Conservation (phyloP, 2,888 invertebrate species). For the Coenonympha glycerion region DNA sequence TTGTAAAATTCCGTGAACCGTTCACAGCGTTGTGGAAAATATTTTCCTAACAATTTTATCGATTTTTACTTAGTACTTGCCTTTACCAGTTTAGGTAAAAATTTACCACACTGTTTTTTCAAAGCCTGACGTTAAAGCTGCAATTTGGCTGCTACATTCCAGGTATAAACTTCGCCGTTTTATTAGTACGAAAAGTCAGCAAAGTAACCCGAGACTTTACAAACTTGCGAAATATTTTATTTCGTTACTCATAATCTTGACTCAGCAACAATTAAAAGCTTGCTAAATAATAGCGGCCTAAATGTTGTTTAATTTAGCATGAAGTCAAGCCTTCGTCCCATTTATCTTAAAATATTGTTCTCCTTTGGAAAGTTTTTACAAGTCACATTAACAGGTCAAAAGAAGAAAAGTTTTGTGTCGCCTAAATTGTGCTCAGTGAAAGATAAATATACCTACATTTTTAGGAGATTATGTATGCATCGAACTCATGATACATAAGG, state of each 20-base stretch:
- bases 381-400: slow-evolving; percentile 30
- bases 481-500: too few species aligned
- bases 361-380: slow-evolving; percentile 33
- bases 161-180: too few species aligned
- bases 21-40: neutral
- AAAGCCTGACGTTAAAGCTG: too few species aligned
- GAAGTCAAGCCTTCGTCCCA: slow-evolving; percentile 29
- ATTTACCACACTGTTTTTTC: too few species aligned
- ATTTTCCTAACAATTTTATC: neutral
- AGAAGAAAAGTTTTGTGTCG: slow-evolving; percentile 32
- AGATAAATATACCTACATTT: neutral
- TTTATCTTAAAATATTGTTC: slow-evolving; percentile 35
- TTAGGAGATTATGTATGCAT: too few species aligned
- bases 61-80: neutral
- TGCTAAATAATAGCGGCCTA: slow-evolving; percentile 27
- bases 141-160: too few species aligned
- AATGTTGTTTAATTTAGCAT: slow-evolving; percentile 38
- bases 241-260: neutral
- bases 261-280: slow-evolving; percentile 20
- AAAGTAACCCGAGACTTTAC: neutral
- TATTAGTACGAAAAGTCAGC: neutral
- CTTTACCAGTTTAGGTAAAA: neutral
- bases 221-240: slow-evolving; percentile 2
- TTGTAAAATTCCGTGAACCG: neutral
- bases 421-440: slow-evolving; percentile 10